Percentiles rank a stretch among this genome's conserved stretches.
These are phyloP conservation scores for Steinernema hermaphroditum DNA, from an alignment of 2,888 invertebrate species.

Conservation along the genomic window DNA sequence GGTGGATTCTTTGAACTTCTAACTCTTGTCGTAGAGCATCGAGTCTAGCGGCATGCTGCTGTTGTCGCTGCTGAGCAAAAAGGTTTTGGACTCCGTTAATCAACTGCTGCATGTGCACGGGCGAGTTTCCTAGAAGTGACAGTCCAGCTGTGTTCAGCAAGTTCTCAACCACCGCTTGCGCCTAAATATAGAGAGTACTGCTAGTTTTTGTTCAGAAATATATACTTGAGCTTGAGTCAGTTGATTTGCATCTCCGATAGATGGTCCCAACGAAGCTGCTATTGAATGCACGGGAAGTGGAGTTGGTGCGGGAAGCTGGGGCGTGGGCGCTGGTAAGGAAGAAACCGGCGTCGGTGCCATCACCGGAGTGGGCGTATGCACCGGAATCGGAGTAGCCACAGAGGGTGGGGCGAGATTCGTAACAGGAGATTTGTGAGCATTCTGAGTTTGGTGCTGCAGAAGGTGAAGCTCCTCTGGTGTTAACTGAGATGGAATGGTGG, in stretches of 20 bases:
- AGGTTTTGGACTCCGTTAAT: neutral
- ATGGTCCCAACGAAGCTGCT: neutral
- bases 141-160: neutral
- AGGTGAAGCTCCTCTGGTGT: neutral
- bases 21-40: neutral
- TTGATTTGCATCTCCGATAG: neutral
- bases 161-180: conserved; percentile 1
- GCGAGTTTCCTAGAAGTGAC: neutral
- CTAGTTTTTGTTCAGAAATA: too few species aligned
- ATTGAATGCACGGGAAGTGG: neutral
- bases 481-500: neutral
- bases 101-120: conserved; percentile 1
- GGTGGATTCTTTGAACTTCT: neutral
- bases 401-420: neutral
- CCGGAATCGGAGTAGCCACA: neutral
- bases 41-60: neutral
- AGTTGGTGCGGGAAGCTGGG: neutral
- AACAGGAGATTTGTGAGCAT: neutral
- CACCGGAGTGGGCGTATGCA: neutral
- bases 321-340: too few species aligned
- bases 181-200: too few species aligned
- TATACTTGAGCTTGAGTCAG: conserved; percentile 17
- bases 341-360: neutral
- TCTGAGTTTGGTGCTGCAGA: neutral
- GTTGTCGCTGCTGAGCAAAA: neutral